These are phyloP conservation scores for Nannobrachium achirus DNA, from an alignment of 2,113 vertebrate genomes.

Conservation along the genomic window DNA sequence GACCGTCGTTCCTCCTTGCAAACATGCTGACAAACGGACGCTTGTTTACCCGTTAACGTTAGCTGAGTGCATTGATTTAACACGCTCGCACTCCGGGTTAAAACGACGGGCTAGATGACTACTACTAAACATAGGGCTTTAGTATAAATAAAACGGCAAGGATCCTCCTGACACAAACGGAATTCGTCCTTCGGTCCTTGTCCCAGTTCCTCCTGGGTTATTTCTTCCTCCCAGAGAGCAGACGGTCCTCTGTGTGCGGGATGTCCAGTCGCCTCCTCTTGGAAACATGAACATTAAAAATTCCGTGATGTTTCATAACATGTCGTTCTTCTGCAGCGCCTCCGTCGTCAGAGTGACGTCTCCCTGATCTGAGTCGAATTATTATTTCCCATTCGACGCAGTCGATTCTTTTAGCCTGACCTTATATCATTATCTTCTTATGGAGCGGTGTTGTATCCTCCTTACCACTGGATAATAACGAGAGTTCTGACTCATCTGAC, in stretches of 20 bases:
- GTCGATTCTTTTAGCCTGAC: not conserved
- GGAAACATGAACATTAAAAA: constrained; percentile 17
- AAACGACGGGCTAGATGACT: constrained; percentile 22
- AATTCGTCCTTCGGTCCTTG: constrained; percentile 1
- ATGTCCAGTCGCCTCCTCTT: constrained; percentile 1
- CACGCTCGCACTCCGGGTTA: not conserved
- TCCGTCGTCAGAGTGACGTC: constrained; percentile 9
- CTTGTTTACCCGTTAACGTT: not conserved
- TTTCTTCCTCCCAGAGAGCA: not conserved
- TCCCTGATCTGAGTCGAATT: not conserved
- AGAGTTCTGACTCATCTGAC: fast-evolving
- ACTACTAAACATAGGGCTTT: not conserved
- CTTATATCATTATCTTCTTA: not conserved
- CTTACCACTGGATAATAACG: not conserved
- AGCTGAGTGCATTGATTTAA: constrained; percentile 8
- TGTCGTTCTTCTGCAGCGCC: constrained; percentile 15
- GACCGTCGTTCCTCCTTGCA: not conserved
- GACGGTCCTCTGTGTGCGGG: not conserved
- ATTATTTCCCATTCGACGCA: not conserved
- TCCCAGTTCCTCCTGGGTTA: not conserved
- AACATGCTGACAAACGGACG: constrained; percentile 15
- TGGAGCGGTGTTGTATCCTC: not conserved
- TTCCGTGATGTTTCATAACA: constrained; percentile 19
- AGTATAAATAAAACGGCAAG: not conserved
- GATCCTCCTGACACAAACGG: not conserved